Percentiles rank a stretch among this genome's conserved stretches.
Conservation (phyloP, 2,888 invertebrate species). For the Tupiocoris notatus region DNA sequence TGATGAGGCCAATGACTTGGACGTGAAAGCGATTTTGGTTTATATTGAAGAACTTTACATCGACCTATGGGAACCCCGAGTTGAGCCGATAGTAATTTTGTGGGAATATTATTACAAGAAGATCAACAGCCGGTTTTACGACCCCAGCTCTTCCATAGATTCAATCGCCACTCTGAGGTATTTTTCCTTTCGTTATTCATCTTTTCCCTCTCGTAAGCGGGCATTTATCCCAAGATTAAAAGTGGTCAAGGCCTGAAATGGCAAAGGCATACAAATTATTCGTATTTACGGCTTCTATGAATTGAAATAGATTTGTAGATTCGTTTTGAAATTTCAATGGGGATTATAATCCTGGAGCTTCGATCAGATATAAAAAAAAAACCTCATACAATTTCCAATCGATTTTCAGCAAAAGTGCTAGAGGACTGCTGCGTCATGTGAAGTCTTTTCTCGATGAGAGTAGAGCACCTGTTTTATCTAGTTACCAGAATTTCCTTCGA, state of each 20-base stretch:
- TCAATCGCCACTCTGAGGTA: slow-evolving; percentile 55
- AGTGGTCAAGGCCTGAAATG: too few species aligned
- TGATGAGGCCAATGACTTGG: slow-evolving; percentile 56
- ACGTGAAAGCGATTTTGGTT: slow-evolving; percentile 53
- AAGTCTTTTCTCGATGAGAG: slow-evolving; percentile 42
- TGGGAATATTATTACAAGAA: slow-evolving; percentile 63
- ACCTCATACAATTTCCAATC: too few species aligned
- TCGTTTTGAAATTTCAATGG: too few species aligned
- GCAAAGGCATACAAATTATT: too few species aligned
- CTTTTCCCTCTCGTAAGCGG: too few species aligned
- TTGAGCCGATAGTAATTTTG: slow-evolving; percentile 57
- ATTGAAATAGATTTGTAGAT: too few species aligned
- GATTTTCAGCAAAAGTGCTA: slow-evolving; percentile 51
- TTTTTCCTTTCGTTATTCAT: too few species aligned
- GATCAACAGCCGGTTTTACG: slow-evolving; percentile 59
- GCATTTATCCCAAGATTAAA: too few species aligned
- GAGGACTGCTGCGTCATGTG: slow-evolving; percentile 51
- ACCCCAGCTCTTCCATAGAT: slow-evolving; percentile 56
- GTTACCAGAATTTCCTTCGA: slow-evolving; percentile 47
- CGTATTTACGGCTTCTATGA: too few species aligned
- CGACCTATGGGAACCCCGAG: slow-evolving; percentile 57
- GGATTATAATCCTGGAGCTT: too few species aligned
- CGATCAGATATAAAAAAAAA: too few species aligned
- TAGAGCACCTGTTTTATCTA: slow-evolving; percentile 23
- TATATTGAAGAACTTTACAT: slow-evolving; percentile 49